Evolutionary conservation across 2,113 vertebrate species (phyloP).

Genomic region (Pygoscelis adeliae): DNA sequence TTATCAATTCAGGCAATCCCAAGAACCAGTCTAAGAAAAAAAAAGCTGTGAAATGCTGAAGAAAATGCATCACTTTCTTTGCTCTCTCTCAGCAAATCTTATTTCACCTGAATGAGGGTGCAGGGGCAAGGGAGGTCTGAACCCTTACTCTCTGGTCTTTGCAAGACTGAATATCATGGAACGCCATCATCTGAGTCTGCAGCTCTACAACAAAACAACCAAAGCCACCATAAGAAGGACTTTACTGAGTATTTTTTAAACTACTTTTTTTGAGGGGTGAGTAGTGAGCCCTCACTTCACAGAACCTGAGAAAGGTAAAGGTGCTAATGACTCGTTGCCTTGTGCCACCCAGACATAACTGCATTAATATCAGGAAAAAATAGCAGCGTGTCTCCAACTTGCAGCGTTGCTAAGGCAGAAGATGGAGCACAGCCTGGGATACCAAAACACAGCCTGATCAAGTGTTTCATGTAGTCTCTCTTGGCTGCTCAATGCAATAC

Average conservation of each 20-base stretch:
- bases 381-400: rapidly evolving
- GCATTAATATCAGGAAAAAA: not conserved
- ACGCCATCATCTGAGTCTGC: rapidly evolving
- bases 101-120: not conserved
- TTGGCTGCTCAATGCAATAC: constrained; percentile 27
- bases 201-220: not conserved
- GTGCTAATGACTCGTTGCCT: not conserved
- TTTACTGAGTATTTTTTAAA: not conserved
- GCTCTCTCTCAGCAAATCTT: not conserved
- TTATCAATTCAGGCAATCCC: not conserved
- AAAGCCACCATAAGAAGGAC: not conserved
- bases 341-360: not conserved
- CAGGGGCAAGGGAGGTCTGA: not conserved
- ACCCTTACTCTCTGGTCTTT: not conserved
- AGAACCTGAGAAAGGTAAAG: not conserved
- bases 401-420: not conserved
- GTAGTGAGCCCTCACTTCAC: not conserved
- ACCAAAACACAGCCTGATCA: not conserved
- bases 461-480: not conserved
- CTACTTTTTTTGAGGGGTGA: not conserved
- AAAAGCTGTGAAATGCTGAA: not conserved
- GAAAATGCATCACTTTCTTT: not conserved
- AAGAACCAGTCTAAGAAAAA: not conserved
- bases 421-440: not conserved
- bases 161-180: not conserved